Percentiles rank a stretch among this genome's conserved stretches.
phyloP scores from a whole-genome alignment of 2,113 vertebrate genomes.

The Leucosticte australis region DNA sequence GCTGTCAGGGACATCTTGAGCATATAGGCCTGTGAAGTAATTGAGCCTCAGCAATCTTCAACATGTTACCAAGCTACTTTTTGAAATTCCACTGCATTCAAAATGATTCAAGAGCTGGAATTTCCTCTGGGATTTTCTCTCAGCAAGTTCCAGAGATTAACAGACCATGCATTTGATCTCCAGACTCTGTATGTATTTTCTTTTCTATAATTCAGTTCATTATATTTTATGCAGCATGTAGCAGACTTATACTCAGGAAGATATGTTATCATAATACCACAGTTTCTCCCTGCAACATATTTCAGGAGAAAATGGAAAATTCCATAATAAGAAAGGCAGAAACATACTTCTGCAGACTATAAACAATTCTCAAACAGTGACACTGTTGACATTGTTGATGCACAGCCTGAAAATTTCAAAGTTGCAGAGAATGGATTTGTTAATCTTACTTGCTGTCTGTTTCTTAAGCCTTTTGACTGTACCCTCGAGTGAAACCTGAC shows the following conservation, averaged over 20 bases:
- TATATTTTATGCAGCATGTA: background rate
- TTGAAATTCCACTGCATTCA: background rate
- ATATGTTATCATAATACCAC: background rate
- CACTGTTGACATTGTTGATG: background rate
- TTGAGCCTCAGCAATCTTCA: background rate
- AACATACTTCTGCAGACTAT: background rate
- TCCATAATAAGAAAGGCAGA: background rate
- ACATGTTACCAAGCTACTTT: background rate
- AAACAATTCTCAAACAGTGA: background rate
- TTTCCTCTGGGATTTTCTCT: background rate
- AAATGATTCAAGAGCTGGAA: background rate
- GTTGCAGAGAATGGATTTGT: background rate
- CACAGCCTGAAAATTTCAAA: background rate
- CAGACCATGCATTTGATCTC: background rate
- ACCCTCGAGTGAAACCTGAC: background rate
- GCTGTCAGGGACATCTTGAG: background rate
- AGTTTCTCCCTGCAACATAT: background rate
- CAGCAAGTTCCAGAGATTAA: background rate
- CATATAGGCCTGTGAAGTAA: background rate
- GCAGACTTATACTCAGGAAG: background rate
- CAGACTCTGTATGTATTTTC: background rate
- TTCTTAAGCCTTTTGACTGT: background rate
- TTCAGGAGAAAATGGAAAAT: conserved; percentile 5
- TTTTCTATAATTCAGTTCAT: background rate
- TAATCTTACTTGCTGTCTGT: background rate